Conservation (phyloP, 2,797 vertebrate species). For the Carapus acus region DNA sequence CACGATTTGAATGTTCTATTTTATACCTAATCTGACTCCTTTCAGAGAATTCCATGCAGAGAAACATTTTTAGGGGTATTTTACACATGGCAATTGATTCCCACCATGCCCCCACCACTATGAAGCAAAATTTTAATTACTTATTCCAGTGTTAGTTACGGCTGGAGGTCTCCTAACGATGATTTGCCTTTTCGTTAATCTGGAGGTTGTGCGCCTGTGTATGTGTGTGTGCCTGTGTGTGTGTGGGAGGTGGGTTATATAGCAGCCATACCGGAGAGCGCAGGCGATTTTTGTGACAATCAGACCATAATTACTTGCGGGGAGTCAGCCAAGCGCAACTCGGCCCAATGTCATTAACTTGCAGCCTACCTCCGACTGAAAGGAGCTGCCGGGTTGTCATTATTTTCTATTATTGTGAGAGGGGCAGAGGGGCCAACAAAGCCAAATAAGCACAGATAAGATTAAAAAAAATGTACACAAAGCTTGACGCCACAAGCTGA, state of each 20-base stretch:
- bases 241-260: constrained; percentile 14
- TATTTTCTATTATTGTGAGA: constrained; percentile 71
- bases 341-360: constrained; percentile 70
- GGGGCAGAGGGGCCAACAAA: constrained; percentile 45
- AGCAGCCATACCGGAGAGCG: constrained; percentile 43
- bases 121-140: constrained; percentile 72
- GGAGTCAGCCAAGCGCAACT: constrained; percentile 67
- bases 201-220: constrained; percentile 13
- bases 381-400: constrained; percentile 53
- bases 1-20: no score
- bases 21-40: constrained; percentile 13
- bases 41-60: constrained; percentile 33
- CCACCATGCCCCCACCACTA: constrained; percentile 64
- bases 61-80: constrained; percentile 44
- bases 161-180: constrained; percentile 59
- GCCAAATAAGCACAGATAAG: constrained; percentile 56
- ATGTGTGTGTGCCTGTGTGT: no score
- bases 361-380: constrained; percentile 62
- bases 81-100: constrained; percentile 55
- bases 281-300: constrained; percentile 67
- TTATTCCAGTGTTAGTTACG: constrained; percentile 66
- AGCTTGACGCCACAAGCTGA: constrained; percentile 52
- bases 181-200: constrained; percentile 62
- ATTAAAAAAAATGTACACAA: constrained; percentile 45
- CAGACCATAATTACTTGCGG: constrained; percentile 69